A percentile compares a stretch with the other conserved stretches of the same genome.
phyloP scores from a whole-genome alignment of 2,113 vertebrate species.

The Erpornis zantholeuca region DNA sequence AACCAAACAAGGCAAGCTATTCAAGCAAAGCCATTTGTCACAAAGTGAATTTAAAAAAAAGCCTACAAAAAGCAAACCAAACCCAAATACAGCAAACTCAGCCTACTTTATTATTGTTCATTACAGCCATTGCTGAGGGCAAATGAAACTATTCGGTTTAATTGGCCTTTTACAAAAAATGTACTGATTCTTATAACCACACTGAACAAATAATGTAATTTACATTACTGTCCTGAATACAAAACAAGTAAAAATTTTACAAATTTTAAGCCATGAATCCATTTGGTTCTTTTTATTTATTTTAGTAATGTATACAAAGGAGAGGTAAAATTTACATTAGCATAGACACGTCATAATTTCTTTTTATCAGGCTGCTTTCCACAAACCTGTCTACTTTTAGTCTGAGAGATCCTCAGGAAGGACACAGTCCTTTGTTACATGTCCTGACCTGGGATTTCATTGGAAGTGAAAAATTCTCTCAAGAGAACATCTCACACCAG shows the following conservation, averaged over 20 bases:
- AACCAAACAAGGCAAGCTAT: slow-evolving; percentile 36
- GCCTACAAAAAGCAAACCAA: not conserved
- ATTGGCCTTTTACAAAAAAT: not conserved
- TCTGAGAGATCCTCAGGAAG: not conserved
- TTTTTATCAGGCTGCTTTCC: not conserved
- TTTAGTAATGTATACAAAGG: not conserved
- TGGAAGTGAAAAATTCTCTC: not conserved
- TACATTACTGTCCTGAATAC: not conserved
- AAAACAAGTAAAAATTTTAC: not conserved
- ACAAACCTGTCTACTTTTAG: not conserved
- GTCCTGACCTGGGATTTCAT: not conserved
- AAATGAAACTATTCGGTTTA: not conserved
- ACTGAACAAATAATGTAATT: not conserved
- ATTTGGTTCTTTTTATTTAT: not conserved
- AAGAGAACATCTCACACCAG: not conserved
- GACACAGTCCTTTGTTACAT: not conserved
- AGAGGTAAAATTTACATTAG: not conserved
- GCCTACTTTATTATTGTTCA: not conserved
- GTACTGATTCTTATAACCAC: not conserved
- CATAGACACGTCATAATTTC: not conserved
- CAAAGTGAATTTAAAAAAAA: not conserved
- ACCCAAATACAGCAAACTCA: not conserved
- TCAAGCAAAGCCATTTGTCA: not conserved
- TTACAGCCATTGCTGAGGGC: not conserved
- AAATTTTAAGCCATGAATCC: not conserved